Conservation (phyloP, 2,797 vertebrate genomes). For the Nyctalus aviator region DNA sequence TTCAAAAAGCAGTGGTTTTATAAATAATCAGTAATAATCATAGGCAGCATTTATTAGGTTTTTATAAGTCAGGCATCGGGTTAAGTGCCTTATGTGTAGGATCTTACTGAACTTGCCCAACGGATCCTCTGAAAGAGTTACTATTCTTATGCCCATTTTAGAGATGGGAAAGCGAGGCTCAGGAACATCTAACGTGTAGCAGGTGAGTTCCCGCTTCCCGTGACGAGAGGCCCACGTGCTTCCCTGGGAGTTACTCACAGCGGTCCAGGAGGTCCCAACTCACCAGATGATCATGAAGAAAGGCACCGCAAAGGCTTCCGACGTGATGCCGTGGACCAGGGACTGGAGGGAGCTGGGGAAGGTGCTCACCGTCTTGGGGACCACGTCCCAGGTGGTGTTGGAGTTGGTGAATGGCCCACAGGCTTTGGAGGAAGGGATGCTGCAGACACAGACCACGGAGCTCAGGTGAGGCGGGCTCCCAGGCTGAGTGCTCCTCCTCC, state of each 20-base stretch:
- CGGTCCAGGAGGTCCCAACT: slow-evolving; percentile 70
- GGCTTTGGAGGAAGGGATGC: slow-evolving; percentile 93
- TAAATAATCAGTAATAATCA: not conserved
- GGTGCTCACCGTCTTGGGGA: slow-evolving; percentile 86
- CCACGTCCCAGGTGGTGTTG: slow-evolving; percentile 92
- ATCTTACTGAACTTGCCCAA: not conserved
- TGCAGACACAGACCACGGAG: slow-evolving; percentile 75
- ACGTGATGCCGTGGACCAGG: slow-evolving; percentile 88
- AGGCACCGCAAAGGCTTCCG: slow-evolving; percentile 95
- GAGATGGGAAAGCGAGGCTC: not conserved
- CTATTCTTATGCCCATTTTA: not conserved
- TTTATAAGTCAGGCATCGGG: not conserved
- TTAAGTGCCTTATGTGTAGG: not conserved
- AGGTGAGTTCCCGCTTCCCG: not conserved
- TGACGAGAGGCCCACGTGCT: rapidly evolving
- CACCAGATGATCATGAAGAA: slow-evolving; percentile 95
- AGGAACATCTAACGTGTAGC: not conserved
- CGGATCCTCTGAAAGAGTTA: not conserved
- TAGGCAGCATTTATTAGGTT: not conserved
- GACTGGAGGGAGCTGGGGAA: slow-evolving; percentile 86
- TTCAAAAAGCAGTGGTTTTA: not conserved
- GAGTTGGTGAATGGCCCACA: slow-evolving; percentile 95
- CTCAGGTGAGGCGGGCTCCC: not conserved
- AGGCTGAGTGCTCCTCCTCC: not conserved
- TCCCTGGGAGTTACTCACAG: not conserved